These are phyloP conservation scores for Alcedo quadribrachys DNA, from an alignment of 2,797 vertebrate species.

Conservation along the genomic window DNA sequence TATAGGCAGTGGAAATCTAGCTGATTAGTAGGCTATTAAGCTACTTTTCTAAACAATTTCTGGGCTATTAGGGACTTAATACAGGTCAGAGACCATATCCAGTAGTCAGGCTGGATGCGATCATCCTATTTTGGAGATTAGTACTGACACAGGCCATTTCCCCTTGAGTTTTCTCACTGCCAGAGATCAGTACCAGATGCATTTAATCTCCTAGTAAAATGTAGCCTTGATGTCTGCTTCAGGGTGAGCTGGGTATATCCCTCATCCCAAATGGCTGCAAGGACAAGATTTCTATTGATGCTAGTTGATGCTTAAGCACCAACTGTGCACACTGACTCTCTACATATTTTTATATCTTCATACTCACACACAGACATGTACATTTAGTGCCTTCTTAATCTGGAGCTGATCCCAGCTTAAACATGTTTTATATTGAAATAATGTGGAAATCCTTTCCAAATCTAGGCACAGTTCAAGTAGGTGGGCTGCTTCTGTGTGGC, in stretches of 20 bases:
- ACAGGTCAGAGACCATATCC: background rate
- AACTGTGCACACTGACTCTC: background rate
- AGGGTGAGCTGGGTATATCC: background rate
- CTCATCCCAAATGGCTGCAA: background rate
- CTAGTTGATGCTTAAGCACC: background rate
- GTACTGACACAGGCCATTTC: background rate
- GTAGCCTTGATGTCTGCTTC: background rate
- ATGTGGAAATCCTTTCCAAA: slow-evolving; percentile 7
- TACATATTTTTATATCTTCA: background rate
- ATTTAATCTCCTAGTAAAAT: background rate
- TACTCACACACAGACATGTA: background rate
- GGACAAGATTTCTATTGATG: background rate
- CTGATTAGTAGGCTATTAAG: background rate
- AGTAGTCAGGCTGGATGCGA: background rate
- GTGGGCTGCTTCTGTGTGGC: background rate
- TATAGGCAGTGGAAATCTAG: background rate
- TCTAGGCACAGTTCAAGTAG: background rate
- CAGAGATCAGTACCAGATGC: background rate
- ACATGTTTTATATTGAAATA: background rate
- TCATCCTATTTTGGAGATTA: background rate
- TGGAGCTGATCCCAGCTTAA: background rate
- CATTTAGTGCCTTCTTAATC: background rate
- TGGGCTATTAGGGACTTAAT: background rate
- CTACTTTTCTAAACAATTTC: background rate
- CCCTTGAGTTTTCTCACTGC: background rate